Evolutionary conservation across 2,888 invertebrate species (phyloP), one percentile per base, ranked within the genome.

Genomic region (Drosophila percnosoma): DNA sequence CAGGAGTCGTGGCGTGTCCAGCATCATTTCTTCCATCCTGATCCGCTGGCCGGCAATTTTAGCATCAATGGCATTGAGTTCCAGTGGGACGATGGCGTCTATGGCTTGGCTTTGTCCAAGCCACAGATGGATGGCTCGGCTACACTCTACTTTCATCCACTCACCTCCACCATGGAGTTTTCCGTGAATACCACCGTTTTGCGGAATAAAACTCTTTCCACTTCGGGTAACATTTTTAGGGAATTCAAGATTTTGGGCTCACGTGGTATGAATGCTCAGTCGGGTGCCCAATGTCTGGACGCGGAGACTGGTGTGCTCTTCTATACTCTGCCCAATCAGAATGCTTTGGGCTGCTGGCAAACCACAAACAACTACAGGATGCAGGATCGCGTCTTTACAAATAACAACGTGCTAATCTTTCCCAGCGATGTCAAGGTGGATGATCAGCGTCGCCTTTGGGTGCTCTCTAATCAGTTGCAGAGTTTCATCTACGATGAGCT

Each of bases 361-460:
- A 96, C 96, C 0, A 95, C 95, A 0, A 95, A 95, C 86, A 94
- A 94, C 7, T 95, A 95, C 93, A 95, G 95, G 75, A 95, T 96
- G 11, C 96, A 96, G 90, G 96, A 96, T 5, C 94, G 96, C 45
- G 95, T 97, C 58, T 96, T 95, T 74, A 95, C 95, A 95, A 96
- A 95, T 86, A 94, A 96, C 68, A 94, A 94, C 2, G 95, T 95
- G 2, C 95, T 97, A 95, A 94, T 96, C 1, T 97, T 96, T 83
- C 96, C 97, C 3, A 96, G 96, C 58, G 97, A 97, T 79, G 94
- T 97, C 2, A 97, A 96, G 92, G 96, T 97, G 0, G 96, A 97
- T 77, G 94, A 94, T 33, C 94, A 96, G 10, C 94, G 95, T 18
- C 96, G 95, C 48, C 91, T 97, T 1, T 97, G 96, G 96, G 95